Percentiles rank a stretch among this genome's conserved stretches.
Conservation (phyloP, 53 echinoderm and acorn worm genomes). For the Glandiceps talaboti region DNA sequence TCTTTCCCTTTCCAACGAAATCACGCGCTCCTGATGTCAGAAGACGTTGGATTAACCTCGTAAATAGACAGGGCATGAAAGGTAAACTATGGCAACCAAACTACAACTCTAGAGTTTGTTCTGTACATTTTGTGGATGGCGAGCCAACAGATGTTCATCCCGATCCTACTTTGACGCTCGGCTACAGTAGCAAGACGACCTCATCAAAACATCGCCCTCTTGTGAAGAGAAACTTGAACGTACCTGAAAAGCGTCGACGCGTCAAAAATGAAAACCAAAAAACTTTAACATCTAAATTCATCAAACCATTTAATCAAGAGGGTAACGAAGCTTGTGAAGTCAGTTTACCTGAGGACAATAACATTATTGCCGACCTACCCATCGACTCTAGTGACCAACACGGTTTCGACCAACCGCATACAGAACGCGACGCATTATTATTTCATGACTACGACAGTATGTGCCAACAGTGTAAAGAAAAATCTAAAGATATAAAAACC, state of each 20-base stretch:
- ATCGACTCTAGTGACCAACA: too few relatives aligned
- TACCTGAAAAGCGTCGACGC: too few relatives aligned
- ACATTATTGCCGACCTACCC: neutral
- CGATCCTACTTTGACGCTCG: slow-evolving; percentile 13
- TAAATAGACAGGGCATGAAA: slow-evolving; percentile 8
- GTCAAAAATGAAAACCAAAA: neutral
- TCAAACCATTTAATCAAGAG: too few relatives aligned
- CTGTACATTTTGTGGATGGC: slow-evolving; percentile 21
- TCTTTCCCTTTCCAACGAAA: slow-evolving; percentile 32
- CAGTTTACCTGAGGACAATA: neutral
- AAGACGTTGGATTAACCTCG: slow-evolving; percentile 19
- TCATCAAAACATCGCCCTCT: too few relatives aligned
- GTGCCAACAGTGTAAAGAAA: neutral
- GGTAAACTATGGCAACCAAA: slow-evolving; percentile 29
- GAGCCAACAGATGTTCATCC: slow-evolving; percentile 20
- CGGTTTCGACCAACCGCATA: too few relatives aligned
- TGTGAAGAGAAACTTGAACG: too few relatives aligned
- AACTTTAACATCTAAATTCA: neutral
- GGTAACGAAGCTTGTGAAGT: neutral
- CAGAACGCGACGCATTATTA: too few relatives aligned
- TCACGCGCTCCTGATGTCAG: slow-evolving; percentile 10
- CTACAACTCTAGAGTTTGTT: slow-evolving; percentile 18
- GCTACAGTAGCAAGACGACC: too few relatives aligned
- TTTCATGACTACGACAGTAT: neutral
- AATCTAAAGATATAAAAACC: too few relatives aligned